A percentile compares a stretch with the other conserved stretches of the same genome.
phyloP scores from a whole-genome alignment of 2,797 vertebrate species.

The Myripristis jacobus region DNA sequence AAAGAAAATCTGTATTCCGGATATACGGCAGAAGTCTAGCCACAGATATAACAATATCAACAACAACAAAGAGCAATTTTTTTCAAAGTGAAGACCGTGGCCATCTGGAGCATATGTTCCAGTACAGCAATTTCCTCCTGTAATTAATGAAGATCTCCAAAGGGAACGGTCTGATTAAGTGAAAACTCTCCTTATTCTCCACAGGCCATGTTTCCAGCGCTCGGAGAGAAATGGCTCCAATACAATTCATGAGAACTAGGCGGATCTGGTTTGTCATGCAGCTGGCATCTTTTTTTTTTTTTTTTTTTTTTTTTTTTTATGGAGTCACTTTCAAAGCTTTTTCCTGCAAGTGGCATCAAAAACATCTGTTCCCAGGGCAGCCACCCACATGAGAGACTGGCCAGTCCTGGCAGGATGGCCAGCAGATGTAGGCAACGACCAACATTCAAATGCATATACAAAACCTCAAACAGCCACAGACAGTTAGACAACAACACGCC shows the following conservation, averaged over 20 bases:
- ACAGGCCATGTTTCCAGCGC: slow-evolving; percentile 58
- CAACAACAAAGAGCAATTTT: slow-evolving; percentile 24
- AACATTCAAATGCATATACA: slow-evolving; percentile 67
- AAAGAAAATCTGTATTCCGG: slow-evolving; percentile 4
- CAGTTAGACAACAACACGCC: slow-evolving; percentile 60
- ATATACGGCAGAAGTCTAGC: slow-evolving; percentile 19
- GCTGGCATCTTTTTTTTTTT: slow-evolving; percentile 76
- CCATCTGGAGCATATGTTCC: slow-evolving; percentile 69
- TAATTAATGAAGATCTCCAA: slow-evolving; percentile 79
- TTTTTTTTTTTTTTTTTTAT: no score
- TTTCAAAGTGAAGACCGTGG: slow-evolving; percentile 35
- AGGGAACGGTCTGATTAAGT: slow-evolving; percentile 77
- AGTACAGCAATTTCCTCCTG: slow-evolving; percentile 65
- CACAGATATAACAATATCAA: slow-evolving; percentile 32
- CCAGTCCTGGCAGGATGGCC: slow-evolving; percentile 61
- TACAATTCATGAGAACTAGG: slow-evolving; percentile 67
- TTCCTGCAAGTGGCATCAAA: slow-evolving; percentile 77
- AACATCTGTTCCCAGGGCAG: slow-evolving; percentile 79
- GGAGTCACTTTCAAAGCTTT: slow-evolving; percentile 78
- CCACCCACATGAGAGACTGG: slow-evolving; percentile 66
- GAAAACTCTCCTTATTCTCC: slow-evolving; percentile 74
- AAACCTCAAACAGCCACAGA: slow-evolving; percentile 63
- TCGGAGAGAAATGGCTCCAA: slow-evolving; percentile 47
- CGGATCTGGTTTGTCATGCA: slow-evolving; percentile 69
- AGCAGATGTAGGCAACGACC: slow-evolving; percentile 70